Evolutionary conservation across 2,888 invertebrate genomes (phyloP).

Genomic region (Petrophora chlorosata): DNA sequence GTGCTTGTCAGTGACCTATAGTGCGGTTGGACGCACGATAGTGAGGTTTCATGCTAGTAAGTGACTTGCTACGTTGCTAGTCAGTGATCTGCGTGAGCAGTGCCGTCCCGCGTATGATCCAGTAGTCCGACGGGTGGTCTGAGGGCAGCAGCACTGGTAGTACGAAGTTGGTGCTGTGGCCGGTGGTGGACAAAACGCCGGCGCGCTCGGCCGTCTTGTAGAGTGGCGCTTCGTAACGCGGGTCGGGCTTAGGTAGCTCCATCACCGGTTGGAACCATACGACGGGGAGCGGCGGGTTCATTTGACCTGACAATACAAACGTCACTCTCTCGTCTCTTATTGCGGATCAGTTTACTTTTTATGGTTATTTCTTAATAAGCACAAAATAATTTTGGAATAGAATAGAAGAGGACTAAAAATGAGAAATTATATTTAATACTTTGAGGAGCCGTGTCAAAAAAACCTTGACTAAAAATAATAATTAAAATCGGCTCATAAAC

Average conservation of each 20-base stretch:
- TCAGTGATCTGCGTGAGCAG: conserved; percentile 92
- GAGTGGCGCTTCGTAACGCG: conserved; percentile 89
- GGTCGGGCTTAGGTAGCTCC: conserved; percentile 83
- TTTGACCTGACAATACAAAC: conserved; percentile 82
- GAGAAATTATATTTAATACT: too few relatives aligned
- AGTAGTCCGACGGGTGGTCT: conserved; percentile 86
- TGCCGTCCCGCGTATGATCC: conserved; percentile 95
- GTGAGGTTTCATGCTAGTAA: too few relatives aligned
- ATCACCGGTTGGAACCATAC: conserved; percentile 86
- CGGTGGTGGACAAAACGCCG: conserved; percentile 94
- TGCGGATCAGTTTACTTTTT: too few relatives aligned
- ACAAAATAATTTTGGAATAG: too few relatives aligned
- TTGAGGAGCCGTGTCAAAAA: too few relatives aligned
- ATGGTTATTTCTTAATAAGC: too few relatives aligned
- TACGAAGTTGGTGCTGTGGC: conserved; percentile 97
- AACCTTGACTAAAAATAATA: too few relatives aligned
- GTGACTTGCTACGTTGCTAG: too few relatives aligned
- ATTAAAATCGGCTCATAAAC: too few relatives aligned
- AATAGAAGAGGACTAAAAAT: too few relatives aligned
- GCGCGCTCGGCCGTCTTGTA: conserved; percentile 95
- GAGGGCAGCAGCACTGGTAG: conserved; percentile 90
- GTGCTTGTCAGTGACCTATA: too few relatives aligned
- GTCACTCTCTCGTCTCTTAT: conserved; percentile 6
- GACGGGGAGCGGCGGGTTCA: conserved; percentile 89
- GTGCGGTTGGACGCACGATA: too few relatives aligned